These are phyloP conservation scores for Cyprinodon diabolis DNA, from an alignment of 2,797 vertebrate genomes.

Conservation along the genomic window DNA sequence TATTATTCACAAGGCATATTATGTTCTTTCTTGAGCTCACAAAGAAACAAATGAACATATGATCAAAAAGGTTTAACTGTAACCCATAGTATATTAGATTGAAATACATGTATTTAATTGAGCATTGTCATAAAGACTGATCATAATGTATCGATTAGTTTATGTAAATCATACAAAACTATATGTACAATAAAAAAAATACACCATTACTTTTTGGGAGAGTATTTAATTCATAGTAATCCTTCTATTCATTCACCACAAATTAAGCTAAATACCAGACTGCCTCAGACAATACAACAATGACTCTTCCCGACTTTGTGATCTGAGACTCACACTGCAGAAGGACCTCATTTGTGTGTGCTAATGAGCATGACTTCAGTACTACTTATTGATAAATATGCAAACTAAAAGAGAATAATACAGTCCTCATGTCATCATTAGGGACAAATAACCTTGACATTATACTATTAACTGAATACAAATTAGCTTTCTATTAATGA, in stretches of 20 bases:
- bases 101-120: no score
- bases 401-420: constrained; percentile 53
- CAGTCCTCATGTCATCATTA: constrained; percentile 30
- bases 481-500: constrained; percentile 9
- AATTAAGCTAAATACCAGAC: constrained; percentile 10
- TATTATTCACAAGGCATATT: no score
- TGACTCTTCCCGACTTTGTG: not conserved
- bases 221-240: not conserved
- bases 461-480: constrained; percentile 19
- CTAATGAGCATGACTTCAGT: constrained; percentile 67
- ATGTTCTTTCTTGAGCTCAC: no score
- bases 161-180: no score
- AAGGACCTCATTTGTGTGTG: constrained; percentile 53
- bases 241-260: not conserved
- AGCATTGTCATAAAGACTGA: no score
- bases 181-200: not conserved
- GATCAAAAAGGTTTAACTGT: no score
- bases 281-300: not conserved
- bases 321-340: constrained; percentile 27
- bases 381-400: constrained; percentile 62
- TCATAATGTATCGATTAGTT: no score
- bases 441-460: constrained; percentile 36
- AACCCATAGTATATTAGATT: no score
- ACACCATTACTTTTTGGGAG: not conserved
- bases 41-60: no score